Evolutionary conservation across 2,888 invertebrate species (phyloP), one percentile per base, ranked within the genome.

Genomic region (Meiosimyza platycephala): DNA sequence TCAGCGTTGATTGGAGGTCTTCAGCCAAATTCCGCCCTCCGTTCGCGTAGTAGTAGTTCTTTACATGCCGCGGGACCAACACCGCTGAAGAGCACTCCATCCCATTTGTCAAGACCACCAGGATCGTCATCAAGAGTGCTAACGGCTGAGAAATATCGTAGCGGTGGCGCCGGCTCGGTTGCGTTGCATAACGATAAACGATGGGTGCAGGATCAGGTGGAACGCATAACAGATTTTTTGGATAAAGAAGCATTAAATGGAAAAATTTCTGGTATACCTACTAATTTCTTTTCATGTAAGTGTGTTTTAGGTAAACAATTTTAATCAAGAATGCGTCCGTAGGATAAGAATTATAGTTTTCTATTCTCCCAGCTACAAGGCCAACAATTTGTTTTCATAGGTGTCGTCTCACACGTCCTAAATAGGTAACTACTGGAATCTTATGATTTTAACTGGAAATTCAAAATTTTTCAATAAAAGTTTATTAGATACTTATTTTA

Each of bases 111-210:
- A 7, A 40, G 9, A 40, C 40, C 40, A 40, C 77, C 77, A 0
- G 72, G 68, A 0, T 74, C 74, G 0, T 59, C 60, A 4, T 6
- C 64, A 5, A 75, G 75, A 6, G 73, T 77, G 13, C 78, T 80
- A 11, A 83, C 85, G 0, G 79, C 80, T 2, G 86, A 85, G 74
- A 82, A 83, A n/a, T 80, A 81, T 67, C 83, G 84, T 0, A 18
- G 54, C 2, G 52, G 40, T 7, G 40, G 9, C 6, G 54, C 76
- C 0, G 77, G 78, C 6, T 67, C 60, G 1, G 68, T 69, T 9
- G 59, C 76, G 1, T 70, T 76, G 59, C 79, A 85, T n/a, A 83
- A 83, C 22, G 86, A 87, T 57, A 87, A 86, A 57, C 85, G 83
- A 59, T 85, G 83, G 83, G 77, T 87, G 5, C 82, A 84, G 15